Evolutionary conservation across 1,140 invertebrate genomes (phyloP), one percentile per base, ranked within the genome.

Genomic region (Cyclina sinensis): DNA sequence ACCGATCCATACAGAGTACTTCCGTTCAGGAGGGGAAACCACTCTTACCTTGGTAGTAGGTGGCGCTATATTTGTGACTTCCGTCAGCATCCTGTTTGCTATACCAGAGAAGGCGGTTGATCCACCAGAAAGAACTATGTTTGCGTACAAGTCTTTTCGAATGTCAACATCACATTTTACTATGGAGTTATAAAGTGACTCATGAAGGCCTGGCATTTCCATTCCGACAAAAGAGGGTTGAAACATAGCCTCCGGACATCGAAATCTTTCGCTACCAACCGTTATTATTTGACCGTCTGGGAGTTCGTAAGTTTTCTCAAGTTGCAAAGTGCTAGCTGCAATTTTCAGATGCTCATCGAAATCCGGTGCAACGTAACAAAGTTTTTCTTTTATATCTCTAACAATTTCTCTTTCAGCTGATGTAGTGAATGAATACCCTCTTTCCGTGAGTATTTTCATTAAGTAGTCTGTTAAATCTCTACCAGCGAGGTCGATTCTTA

Each of bases 361-460:
- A 79, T 93, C 92, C 16, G 91, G 85, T 43, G 93, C 93, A 32
- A 93, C 92, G 82, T 94, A 96, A 92, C 95, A 96, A 24, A 96
- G 91, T 89, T 96, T 96, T 88, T 96, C 95, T 92, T 96, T 99
- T 96, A 99, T 98, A 96, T 99, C 98, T 92, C 98, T 97, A 27
- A 99, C 98, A 94, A 99, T 85, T 85, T 85, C 82, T 24, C 43
- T 43, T 48, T 85, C 82, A 24, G 82, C 82, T 35, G 65, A 98
- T 95, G 98, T 99, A n/a, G 98, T 99, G 97, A 99, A 99, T 30
- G 97, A 98, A 96, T 99, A 99, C 92, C 98, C 98, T 95, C 98
- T 98, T 96, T 99, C 98, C 92, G 98, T 99, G 91, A 99, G 97
- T 96, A 99, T 93, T 96, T 98, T 99, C 98, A 99, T 98, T 95